Percentiles rank a stretch among this genome's conserved stretches.
phyloP scores from a whole-genome alignment of 2,797 vertebrate species.

The Rhyacichthys aspro region DNA sequence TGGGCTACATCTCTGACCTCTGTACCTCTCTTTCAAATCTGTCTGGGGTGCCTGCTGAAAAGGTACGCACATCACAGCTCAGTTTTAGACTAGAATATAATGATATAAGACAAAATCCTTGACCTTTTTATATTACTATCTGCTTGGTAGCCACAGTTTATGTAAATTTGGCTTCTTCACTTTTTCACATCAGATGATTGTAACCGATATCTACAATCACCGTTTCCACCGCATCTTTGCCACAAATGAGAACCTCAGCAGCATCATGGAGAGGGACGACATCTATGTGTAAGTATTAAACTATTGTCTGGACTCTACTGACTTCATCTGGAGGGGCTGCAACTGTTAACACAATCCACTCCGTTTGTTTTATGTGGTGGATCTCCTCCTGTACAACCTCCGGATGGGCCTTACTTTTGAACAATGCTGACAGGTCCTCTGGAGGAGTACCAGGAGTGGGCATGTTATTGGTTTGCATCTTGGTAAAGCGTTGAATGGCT shows the following conservation, averaged over 20 bases:
- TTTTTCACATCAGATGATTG: conserved; percentile 81
- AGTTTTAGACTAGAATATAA: background rate
- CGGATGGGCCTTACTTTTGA: no score
- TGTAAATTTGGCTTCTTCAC: background rate
- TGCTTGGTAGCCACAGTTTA: background rate
- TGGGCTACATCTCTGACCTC: conserved; percentile 96
- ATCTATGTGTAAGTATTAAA: conserved; percentile 95
- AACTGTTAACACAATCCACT: no score
- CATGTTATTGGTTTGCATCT: background rate
- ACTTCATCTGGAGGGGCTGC: no score
- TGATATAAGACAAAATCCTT: no score
- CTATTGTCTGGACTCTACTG: background rate
- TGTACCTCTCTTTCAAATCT: conserved; percentile 89
- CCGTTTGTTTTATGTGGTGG: no score
- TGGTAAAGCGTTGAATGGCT: no score
- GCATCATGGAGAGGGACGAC: conserved; percentile 98
- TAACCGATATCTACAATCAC: conserved; percentile 99
- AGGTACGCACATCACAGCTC: conserved; percentile 77
- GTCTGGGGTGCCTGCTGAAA: conserved; percentile 91
- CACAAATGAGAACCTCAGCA: conserved; percentile 96
- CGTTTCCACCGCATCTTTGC: conserved; percentile 98
- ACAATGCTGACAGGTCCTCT: no score
- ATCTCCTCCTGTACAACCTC: no score
- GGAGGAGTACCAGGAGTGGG: no score
- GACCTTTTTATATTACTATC: background rate